Percentiles rank a stretch among this genome's conserved stretches.
These are phyloP conservation scores for Zaprionus ghesquierei DNA, from an alignment of 1,140 invertebrate species.

Conservation along the genomic window DNA sequence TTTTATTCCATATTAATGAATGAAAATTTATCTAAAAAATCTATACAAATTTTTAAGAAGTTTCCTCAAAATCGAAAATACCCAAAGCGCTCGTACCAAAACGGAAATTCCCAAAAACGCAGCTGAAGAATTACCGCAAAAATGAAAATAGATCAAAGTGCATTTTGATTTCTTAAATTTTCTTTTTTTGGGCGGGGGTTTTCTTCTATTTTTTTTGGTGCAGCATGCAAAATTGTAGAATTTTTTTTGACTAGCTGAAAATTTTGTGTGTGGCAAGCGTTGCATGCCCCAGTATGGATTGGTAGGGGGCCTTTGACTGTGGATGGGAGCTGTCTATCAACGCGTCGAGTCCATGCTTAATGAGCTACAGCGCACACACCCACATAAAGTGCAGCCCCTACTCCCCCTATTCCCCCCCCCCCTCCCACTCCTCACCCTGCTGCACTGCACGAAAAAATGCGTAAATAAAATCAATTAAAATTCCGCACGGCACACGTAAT, in stretches of 20 bases:
- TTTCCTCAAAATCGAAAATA: not conserved
- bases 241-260: slow-evolving; percentile 37
- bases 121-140: not conserved
- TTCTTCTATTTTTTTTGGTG: slow-evolving; percentile 3
- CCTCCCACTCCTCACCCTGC: not conserved
- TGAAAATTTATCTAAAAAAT: no score
- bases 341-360: slow-evolving; percentile 65
- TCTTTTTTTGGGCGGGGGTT: not conserved
- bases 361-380: slow-evolving; percentile 51
- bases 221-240: slow-evolving; percentile 18
- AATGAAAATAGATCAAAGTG: slow-evolving; percentile 67
- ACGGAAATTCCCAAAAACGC: not conserved
- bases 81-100: not conserved
- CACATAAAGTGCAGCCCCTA: slow-evolving; percentile 4
- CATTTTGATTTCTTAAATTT: slow-evolving; percentile 29
- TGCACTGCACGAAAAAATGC: slow-evolving; percentile 59
- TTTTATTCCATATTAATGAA: no score
- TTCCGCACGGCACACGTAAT: slow-evolving; percentile 63
- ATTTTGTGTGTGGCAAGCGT: slow-evolving; percentile 20
- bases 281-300: slow-evolving; percentile 4
- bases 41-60: not conserved
- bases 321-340: slow-evolving; percentile 62
- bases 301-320: not conserved
- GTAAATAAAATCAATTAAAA: slow-evolving; percentile 78
- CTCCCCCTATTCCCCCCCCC: not conserved